phyloP scores from a whole-genome alignment of 2,888 invertebrate genomes.

The Adelognathus sp. region DNA sequence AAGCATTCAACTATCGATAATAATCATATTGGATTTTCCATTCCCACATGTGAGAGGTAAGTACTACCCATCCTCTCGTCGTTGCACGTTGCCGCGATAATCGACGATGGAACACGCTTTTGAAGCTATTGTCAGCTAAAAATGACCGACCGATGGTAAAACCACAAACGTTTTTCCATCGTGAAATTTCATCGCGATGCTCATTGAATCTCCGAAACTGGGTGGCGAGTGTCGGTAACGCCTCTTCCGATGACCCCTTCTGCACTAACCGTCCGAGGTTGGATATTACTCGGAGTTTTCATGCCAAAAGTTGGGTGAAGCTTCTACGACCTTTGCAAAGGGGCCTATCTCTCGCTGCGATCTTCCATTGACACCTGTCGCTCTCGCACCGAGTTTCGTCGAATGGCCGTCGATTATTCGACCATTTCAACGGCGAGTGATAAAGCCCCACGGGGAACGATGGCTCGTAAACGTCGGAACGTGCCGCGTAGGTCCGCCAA shows the following conservation, averaged over 20 bases:
- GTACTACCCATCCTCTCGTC: not conserved
- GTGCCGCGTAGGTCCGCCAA: conserved; percentile 17
- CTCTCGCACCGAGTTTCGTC: conserved; percentile 44
- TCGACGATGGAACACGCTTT: conserved; percentile 9
- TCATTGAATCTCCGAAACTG: conserved; percentile 14
- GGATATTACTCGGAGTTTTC: conserved; percentile 55
- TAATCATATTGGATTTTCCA: conserved; percentile 9
- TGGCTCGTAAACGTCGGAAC: conserved; percentile 56
- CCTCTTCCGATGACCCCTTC: conserved; percentile 33
- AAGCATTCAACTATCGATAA: conserved; percentile 25
- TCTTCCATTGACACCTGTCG: conserved; percentile 6
- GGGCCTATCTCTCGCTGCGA: not conserved
- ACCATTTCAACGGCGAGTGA: conserved; percentile 48
- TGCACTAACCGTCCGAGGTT: not conserved
- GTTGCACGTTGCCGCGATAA: not conserved
- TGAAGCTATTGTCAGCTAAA: not conserved
- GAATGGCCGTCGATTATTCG: conserved; percentile 61
- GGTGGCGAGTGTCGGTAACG: conserved; percentile 45
- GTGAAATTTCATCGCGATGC: conserved; percentile 18
- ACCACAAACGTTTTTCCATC: conserved; percentile 28
- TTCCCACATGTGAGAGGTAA: not conserved
- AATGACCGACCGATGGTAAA: conserved; percentile 22
- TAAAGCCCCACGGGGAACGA: conserved; percentile 58
- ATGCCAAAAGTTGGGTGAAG: conserved; percentile 23
- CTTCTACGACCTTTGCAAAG: not conserved